Conservation (phyloP, 2,113 vertebrate genomes). For the Colossoma macropomum region DNA sequence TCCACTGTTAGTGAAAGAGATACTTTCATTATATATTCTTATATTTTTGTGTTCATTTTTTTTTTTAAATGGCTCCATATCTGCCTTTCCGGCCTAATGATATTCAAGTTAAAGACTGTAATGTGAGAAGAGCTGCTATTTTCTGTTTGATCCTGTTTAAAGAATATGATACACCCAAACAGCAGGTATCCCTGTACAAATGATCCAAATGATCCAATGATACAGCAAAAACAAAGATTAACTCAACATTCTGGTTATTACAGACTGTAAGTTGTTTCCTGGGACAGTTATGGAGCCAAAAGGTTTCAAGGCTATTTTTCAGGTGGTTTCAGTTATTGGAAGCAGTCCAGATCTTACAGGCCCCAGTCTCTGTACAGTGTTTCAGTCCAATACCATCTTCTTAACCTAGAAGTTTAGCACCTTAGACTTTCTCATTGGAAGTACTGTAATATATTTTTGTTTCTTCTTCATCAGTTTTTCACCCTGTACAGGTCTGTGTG, state of each 20-base stretch:
- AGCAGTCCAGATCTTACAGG: neutral
- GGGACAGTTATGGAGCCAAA: neutral
- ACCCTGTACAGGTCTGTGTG: neutral
- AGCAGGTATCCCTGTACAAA: slow-evolving; percentile 12
- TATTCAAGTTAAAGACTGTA: slow-evolving; percentile 18
- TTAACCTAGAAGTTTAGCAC: too few species aligned
- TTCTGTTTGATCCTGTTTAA: slow-evolving; percentile 4
- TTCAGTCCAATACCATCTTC: neutral
- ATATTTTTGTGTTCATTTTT: too few species aligned
- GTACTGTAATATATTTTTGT: too few species aligned
- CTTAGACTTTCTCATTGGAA: too few species aligned
- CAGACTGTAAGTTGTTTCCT: neutral
- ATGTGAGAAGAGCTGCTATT: slow-evolving; percentile 17
- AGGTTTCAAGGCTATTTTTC: neutral
- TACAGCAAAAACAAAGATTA: slow-evolving; percentile 10
- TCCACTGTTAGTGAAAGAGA: too few species aligned
- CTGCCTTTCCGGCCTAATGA: neutral
- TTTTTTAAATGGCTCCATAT: neutral
- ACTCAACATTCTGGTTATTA: neutral
- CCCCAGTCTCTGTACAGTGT: neutral
- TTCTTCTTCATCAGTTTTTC: too few species aligned
- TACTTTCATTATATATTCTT: too few species aligned
- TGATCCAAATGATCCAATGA: too few species aligned
- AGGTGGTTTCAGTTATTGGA: neutral
- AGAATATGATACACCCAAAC: slow-evolving; percentile 11